Conservation (phyloP, 2,888 invertebrate genomes). For the Xestobium rufovillosum region DNA sequence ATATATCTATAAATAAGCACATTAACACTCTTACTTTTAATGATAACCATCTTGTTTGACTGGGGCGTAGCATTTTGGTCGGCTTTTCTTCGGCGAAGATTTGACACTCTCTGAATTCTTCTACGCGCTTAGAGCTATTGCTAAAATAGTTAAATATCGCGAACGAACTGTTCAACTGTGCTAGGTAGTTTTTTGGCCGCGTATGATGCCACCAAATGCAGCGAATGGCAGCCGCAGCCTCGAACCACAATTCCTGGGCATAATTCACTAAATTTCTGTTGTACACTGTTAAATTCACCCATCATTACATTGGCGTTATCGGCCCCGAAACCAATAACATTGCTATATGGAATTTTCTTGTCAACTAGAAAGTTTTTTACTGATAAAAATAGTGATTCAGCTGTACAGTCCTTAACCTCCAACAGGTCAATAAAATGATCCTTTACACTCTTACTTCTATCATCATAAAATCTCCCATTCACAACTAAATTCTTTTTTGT, state of each 20-base stretch:
- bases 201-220: constrained; percentile 8
- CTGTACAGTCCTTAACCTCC: constrained; percentile 8
- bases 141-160: constrained; percentile 9
- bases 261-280: too few species aligned
- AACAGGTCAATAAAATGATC: constrained; percentile 9
- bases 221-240: not conserved
- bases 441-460: constrained; percentile 1
- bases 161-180: constrained; percentile 8
- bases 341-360: too few species aligned
- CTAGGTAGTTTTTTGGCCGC: constrained; percentile 8
- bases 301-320: too few species aligned
- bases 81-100: constrained; percentile 10
- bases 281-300: too few species aligned
- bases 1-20: not conserved
- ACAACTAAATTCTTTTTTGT: constrained; percentile 8
- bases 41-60: constrained; percentile 9
- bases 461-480: constrained; percentile 8
- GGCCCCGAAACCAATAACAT: too few species aligned
- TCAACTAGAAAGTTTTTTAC: constrained; percentile 6
- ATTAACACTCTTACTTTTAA: constrained; percentile 6
- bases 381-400: constrained; percentile 4
- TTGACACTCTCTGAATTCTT: constrained; percentile 7
- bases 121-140: constrained; percentile 5
- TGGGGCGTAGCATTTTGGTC: constrained; percentile 7
- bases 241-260: not conserved